Evolutionary conservation across 23 tunicate species (phyloP), one percentile per base, ranked within the genome.

Genomic region (Corella eumyota): DNA sequence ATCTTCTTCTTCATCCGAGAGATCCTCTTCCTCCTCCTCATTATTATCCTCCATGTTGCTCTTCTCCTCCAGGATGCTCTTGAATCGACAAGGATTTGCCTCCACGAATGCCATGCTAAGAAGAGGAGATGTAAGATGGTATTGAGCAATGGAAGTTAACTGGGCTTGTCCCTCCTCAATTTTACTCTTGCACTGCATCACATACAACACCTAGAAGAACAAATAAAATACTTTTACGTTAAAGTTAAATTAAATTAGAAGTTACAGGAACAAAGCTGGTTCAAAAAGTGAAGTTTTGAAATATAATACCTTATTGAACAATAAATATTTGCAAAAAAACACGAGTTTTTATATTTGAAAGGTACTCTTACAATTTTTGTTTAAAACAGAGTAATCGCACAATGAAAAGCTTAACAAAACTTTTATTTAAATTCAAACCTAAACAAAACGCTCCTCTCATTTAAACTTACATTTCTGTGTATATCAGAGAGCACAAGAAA

Each of bases 391-490:
- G n/a, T n/a, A n/a, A n/a, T n/a, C n/a, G n/a, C n/a, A n/a, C n/a
- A n/a, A n/a, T n/a, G n/a, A n/a, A n/a, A n/a, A n/a, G n/a, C n/a
- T n/a, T n/a, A n/a, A n/a, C n/a, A n/a, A n/a, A n/a, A n/a, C n/a
- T n/a, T n/a, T n/a, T n/a, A n/a, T n/a, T n/a, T n/a, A n/a, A n/a
- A n/a, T n/a, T n/a, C n/a, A n/a, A n/a, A n/a, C n/a, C n/a, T n/a
- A n/a, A n/a, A n/a, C n/a, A n/a, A n/a, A n/a, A n/a, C n/a, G n/a
- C n/a, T n/a, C n/a, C n/a, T n/a, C n/a, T n/a, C n/a, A n/a, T n/a
- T n/a, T n/a, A n/a, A n/a, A 15, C 67, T 60, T 34, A 77, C 95
- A 66, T 86, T 86, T 61, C 95, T 48, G 36, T 77, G 67, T 7
- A 86, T 61, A 50, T 86, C 95, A 4, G 85, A 55, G 1, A 86